Percentiles rank a stretch among this genome's conserved stretches.
phyloP scores from a whole-genome alignment of 2,888 invertebrate genomes.

The Caenorhabditis sp. region DNA sequence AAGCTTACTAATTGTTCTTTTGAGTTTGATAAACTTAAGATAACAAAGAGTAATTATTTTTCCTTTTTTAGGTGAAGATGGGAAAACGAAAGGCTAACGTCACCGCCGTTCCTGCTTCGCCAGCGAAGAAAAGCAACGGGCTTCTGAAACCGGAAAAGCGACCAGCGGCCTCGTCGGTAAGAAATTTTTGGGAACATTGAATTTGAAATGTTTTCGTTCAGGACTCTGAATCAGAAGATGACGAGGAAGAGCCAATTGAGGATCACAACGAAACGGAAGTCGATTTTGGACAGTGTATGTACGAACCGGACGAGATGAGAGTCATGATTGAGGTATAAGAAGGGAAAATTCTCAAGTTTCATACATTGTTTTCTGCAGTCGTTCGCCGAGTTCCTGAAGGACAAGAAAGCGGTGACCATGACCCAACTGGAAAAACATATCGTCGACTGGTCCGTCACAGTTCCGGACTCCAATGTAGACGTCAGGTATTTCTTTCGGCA shows the following conservation, averaged over 20 bases:
- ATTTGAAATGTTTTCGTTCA: neutral
- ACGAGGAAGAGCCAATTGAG: constrained; percentile 22
- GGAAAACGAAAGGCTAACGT: constrained; percentile 24
- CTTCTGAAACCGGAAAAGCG: constrained; percentile 4
- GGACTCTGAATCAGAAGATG: constrained; percentile 31
- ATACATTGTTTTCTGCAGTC: too few species aligned
- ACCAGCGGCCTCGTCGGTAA: constrained; percentile 24
- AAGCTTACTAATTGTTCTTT: too few species aligned
- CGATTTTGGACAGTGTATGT: neutral
- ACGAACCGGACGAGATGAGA: constrained; percentile 45
- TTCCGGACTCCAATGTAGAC: constrained; percentile 19
- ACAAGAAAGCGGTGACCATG: neutral
- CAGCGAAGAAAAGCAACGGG: constrained; percentile 1
- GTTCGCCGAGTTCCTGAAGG: constrained; percentile 1
- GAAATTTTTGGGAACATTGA: neutral
- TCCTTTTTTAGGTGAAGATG: constrained; percentile 18
- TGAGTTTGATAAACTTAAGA: too few species aligned
- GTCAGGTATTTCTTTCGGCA: constrained; percentile 3
- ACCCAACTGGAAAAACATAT: constrained; percentile 34
- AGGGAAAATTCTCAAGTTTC: too few species aligned
- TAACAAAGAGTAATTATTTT: too few species aligned
- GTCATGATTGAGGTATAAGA: constrained; percentile 1
- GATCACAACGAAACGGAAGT: neutral
- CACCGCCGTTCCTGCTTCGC: neutral
- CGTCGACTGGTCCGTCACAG: constrained; percentile 24